Base-by-base conservation (phyloP, 2,888 invertebrate genomes). In the Stramonita haemastoma region DNA sequence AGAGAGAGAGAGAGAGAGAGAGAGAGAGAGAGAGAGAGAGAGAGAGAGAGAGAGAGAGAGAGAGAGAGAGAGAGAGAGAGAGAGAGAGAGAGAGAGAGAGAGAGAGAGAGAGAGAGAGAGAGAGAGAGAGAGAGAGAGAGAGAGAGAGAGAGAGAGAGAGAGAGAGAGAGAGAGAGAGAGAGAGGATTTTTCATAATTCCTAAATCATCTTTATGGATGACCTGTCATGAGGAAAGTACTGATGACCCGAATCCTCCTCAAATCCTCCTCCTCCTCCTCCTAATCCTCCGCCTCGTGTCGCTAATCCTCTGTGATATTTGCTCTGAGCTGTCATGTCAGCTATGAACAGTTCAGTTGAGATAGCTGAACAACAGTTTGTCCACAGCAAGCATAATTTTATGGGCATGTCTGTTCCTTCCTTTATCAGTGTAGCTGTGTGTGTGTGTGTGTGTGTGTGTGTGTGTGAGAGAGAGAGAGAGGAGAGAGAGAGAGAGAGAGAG, bases 391-490 rank as follows among this genome's bases (percentile, higher is more conserved):
- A 2, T 46, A 46, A n/a, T n/a, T n/a, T n/a, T n/a, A n/a, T n/a
- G n/a, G n/a, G n/a, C n/a, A n/a, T n/a, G n/a, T n/a, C n/a, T 46
- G 46, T 46, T 2, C 8, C 46, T 46, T 46, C 46, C 2, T 26
- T 77, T 79, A 32, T 83, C 46, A 22, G 83, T 83, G 83, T 83
- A 46, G 36, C 26, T 83, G 46, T 83, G 84, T 29, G n/a, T 29
- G 13, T 77, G 11, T n/a, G 56, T 17, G 84, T 56, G 84, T n/a
- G 84, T 56, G 84, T 17, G 56, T 26, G 84, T 56, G 84, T 26
- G 84, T 84, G 46, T 84, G 84, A 56, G 13, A n/a, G 84, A 56
- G 84, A n/a, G 84, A n/a, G n/a, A n/a, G 84, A 56, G 84, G 46
- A 1, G 4, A 11, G 19, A 17, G 79, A 26, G 79, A 17, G 11